Evolutionary conservation across 2,888 invertebrate genomes (phyloP).

Genomic region (Odontothrips loti): DNA sequence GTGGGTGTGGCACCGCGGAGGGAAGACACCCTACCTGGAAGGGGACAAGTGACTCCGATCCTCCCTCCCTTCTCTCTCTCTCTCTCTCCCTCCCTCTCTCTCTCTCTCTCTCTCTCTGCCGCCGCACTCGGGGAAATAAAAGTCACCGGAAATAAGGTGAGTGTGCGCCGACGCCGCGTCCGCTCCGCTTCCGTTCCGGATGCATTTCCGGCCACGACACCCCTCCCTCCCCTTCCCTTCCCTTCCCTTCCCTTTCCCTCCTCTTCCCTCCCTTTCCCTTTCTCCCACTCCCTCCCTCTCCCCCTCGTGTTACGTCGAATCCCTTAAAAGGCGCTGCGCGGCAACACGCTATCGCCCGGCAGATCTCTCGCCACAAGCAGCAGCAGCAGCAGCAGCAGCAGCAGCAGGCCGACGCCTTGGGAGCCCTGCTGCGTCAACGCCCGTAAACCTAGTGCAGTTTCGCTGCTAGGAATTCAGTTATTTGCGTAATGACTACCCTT

Average conservation of each 20-base stretch:
- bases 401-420: background rate
- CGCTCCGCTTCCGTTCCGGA: constrained; percentile 9
- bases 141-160: constrained; percentile 23
- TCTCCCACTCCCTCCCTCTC: background rate
- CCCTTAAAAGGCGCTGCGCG: background rate
- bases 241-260: background rate
- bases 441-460: background rate
- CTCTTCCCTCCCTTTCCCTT: background rate
- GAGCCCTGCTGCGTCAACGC: background rate
- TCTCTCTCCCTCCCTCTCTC: too few relatives aligned
- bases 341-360: background rate
- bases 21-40: too few relatives aligned
- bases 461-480: constrained; percentile 4
- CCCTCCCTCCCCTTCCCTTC: background rate
- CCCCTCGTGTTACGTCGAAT: background rate
- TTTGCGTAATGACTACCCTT: constrained; percentile 14
- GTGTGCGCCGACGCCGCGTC: constrained; percentile 5
- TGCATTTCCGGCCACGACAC: background rate
- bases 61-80: too few relatives aligned
- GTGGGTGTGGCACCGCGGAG: too few relatives aligned
- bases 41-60: too few relatives aligned
- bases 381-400: too few relatives aligned
- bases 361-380: background rate
- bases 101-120: too few relatives aligned
- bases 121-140: background rate